Evolutionary conservation across 2,888 invertebrate genomes (phyloP).

Genomic region (Agelastica alni): DNA sequence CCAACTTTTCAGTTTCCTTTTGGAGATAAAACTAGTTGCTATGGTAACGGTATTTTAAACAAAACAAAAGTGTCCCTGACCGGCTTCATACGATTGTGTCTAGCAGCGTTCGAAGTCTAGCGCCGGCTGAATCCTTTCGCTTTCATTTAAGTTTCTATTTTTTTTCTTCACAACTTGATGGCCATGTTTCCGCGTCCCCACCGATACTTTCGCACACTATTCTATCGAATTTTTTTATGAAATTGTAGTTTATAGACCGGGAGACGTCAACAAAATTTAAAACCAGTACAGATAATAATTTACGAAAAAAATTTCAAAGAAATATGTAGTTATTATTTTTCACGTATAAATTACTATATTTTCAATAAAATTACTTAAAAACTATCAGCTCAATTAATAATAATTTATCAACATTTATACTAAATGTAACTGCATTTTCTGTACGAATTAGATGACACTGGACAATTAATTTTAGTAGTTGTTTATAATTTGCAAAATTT

Average conservation of each 20-base stretch:
- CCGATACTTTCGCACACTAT: constrained; percentile 42
- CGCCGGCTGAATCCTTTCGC: constrained; percentile 41
- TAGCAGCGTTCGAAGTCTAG: constrained; percentile 27
- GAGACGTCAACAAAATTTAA: neutral
- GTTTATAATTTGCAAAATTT: no score
- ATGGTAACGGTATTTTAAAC: constrained; percentile 35
- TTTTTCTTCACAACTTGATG: constrained; percentile 41
- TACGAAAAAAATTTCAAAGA: no score
- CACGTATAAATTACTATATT: no score
- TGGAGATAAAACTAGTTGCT: constrained; percentile 22
- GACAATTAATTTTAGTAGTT: no score
- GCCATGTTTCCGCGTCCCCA: constrained; percentile 48
- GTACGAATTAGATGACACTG: no score
- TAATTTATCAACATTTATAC: no score
- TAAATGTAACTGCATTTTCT: no score
- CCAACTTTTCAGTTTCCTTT: constrained; percentile 1
- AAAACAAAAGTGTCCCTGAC: constrained; percentile 42
- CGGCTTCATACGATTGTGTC: constrained; percentile 41
- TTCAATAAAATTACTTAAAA: no score
- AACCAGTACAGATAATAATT: no score
- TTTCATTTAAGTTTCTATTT: constrained; percentile 39
- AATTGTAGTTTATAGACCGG: constrained; percentile 11
- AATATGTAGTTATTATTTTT: no score
- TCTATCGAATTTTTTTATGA: constrained; percentile 52
- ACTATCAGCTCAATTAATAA: no score